A percentile compares a stretch with the other conserved stretches of the same genome.
These are phyloP conservation scores for Brachypodius melanocephalos DNA, from an alignment of 2,113 vertebrate species.

Conservation along the genomic window DNA sequence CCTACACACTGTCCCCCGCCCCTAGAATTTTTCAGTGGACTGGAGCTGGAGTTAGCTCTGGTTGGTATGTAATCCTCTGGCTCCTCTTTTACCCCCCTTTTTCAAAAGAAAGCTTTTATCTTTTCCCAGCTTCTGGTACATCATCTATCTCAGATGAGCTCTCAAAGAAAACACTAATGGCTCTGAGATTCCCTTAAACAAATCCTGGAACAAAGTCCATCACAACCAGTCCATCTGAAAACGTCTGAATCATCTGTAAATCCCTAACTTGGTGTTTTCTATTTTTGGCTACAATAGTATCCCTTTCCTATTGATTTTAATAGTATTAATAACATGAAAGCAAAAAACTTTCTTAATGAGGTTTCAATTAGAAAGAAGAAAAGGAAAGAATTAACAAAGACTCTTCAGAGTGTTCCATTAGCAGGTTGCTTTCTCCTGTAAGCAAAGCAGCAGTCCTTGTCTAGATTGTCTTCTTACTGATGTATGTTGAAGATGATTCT, in stretches of 20 bases:
- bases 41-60: neutral
- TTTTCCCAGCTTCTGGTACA: neutral
- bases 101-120: neutral
- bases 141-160: neutral
- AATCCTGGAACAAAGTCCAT: neutral
- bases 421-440: neutral
- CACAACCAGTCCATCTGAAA: neutral
- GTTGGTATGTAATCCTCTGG: neutral
- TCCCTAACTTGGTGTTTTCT: neutral
- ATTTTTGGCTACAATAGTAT: neutral
- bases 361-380: neutral
- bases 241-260: neutral
- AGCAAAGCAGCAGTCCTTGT: neutral
- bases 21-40: neutral
- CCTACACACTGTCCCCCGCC: too few species aligned
- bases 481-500: neutral
- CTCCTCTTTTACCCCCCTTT: neutral
- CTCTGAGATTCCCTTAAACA: neutral
- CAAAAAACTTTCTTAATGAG: neutral
- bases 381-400: neutral
- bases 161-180: neutral
- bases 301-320: neutral
- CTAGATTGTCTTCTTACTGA: neutral
- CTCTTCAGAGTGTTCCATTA: neutral
- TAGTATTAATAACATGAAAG: neutral